phyloP scores from a whole-genome alignment of 2,888 invertebrate genomes.

The Leistus spinibarbis region DNA sequence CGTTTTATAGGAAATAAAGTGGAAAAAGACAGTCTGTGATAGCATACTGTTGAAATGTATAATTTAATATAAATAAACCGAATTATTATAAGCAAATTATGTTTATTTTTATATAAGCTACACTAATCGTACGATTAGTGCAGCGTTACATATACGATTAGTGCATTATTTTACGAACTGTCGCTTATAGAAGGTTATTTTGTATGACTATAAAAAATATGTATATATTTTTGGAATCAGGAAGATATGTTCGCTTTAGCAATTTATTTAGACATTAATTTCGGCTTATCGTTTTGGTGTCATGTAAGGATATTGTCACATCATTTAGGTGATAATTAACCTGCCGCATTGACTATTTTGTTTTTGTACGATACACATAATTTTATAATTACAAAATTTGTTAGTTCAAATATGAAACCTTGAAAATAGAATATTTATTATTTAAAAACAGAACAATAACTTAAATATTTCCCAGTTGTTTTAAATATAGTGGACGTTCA shows the following conservation, averaged over 20 bases:
- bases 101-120: no score
- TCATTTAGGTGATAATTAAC: no score
- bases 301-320: no score
- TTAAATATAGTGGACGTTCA: not conserved
- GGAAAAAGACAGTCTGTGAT: conserved; percentile 21
- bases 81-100: not conserved
- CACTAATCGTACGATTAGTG: no score
- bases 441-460: not conserved
- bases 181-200: no score
- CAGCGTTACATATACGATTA: no score
- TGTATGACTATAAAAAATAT: no score
- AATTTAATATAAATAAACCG: conserved; percentile 10
- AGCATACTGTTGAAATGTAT: conserved; percentile 19
- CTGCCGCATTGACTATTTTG: not conserved
- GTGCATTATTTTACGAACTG: no score
- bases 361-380: not conserved
- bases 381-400: not conserved
- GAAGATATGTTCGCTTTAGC: no score
- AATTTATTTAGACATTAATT: no score
- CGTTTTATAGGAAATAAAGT: conserved; percentile 13
- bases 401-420: not conserved
- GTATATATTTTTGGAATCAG: no score
- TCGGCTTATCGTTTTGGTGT: no score
- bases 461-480: not conserved
- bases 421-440: not conserved